phyloP scores from a whole-genome alignment of 2,113 vertebrate genomes.

The Athene noctua region DNA sequence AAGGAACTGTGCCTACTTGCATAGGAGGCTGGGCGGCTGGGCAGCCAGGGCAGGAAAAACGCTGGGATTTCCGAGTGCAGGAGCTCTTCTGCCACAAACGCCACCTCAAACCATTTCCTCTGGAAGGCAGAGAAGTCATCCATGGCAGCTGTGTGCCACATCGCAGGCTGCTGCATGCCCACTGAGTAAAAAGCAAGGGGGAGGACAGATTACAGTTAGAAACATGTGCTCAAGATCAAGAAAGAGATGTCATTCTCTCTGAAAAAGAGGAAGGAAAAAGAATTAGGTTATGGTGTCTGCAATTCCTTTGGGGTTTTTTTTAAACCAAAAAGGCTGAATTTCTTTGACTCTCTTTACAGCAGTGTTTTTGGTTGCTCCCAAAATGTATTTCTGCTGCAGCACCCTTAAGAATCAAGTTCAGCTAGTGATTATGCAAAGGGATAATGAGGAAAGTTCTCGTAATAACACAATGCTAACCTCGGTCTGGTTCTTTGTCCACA shows the following conservation, averaged over 20 bases:
- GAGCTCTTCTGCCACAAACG: constrained; percentile 90
- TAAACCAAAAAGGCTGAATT: background rate
- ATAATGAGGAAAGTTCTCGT: background rate
- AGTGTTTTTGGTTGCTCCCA: background rate
- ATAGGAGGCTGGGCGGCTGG: constrained; percentile 95
- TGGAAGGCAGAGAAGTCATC: constrained; percentile 95
- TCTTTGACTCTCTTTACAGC: background rate
- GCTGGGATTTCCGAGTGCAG: constrained; percentile 89
- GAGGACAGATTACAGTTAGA: background rate
- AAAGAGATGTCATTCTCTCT: background rate
- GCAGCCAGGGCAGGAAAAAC: constrained; percentile 94
- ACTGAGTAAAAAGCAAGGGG: constrained; percentile 41
- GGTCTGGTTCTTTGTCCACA: constrained; percentile 86
- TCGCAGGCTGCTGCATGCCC: constrained; percentile 71
- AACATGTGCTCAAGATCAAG: background rate
- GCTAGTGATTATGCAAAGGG: background rate
- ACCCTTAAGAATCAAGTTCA: background rate
- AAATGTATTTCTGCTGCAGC: background rate
- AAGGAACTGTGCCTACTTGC: constrained; percentile 99
- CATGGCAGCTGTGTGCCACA: constrained; percentile 84
- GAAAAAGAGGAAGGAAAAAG: background rate
- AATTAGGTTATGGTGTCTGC: background rate
- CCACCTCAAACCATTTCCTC: constrained; percentile 98
- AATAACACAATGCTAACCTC: constrained; percentile 70
- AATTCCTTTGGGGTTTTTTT: background rate